Conservation (phyloP, 1,140 invertebrate genomes). For the Aphelinus certus region DNA sequence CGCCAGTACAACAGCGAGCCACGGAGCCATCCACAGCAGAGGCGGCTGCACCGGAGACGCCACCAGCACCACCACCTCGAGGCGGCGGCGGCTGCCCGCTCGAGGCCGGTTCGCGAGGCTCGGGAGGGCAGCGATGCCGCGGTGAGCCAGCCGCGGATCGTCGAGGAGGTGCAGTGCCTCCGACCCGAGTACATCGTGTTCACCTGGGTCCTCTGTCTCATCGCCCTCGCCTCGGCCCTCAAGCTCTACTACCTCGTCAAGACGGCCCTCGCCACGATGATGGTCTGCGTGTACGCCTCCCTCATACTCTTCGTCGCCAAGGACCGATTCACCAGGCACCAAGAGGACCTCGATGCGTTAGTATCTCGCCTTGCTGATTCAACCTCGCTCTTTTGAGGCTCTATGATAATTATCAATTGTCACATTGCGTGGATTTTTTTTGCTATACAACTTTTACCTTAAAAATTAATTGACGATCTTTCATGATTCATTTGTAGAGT, state of each 20-base stretch:
- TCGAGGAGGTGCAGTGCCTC: slow-evolving; percentile 61
- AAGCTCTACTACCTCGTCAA: slow-evolving; percentile 93
- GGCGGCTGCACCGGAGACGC: not conserved
- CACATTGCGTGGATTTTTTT: too few relatives aligned
- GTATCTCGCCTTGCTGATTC: not conserved
- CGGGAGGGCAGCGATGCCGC: not conserved
- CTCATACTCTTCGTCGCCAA: slow-evolving; percentile 73
- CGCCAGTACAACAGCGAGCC: not conserved
- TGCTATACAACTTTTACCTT: too few relatives aligned
- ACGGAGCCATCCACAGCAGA: not conserved
- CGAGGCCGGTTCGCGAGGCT: not conserved
- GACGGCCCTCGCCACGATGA: slow-evolving; percentile 79
- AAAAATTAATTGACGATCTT: not conserved
- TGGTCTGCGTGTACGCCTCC: slow-evolving; percentile 77
- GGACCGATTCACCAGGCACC: slow-evolving; percentile 44
- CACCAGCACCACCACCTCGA: not conserved
- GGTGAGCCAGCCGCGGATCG: not conserved
- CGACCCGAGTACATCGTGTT: slow-evolving; percentile 91
- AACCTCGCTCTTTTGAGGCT: not conserved
- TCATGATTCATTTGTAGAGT: too few relatives aligned
- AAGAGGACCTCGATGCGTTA: slow-evolving; percentile 43
- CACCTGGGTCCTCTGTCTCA: slow-evolving; percentile 92
- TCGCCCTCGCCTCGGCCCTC: slow-evolving; percentile 89
- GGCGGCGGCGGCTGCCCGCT: too few relatives aligned
- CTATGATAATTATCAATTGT: too few relatives aligned